Conservation (phyloP, 2,113 vertebrate genomes). For the Microcebus lehilahytsara region DNA sequence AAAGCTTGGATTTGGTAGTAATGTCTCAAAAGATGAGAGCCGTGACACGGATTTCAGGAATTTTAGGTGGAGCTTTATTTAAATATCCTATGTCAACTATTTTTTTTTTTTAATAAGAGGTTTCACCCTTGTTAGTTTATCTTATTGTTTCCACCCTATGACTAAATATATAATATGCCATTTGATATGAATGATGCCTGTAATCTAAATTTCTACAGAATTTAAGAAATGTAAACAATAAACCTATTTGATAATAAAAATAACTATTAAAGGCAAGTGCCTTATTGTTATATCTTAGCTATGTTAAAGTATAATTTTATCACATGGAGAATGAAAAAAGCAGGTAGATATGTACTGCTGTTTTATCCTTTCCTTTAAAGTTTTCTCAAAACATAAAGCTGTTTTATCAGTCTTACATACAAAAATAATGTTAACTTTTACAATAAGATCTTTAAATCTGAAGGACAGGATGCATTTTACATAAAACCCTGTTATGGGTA, state of each 20-base stretch:
- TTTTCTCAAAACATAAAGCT: not conserved
- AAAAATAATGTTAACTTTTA: constrained; percentile 28
- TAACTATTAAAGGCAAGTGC: not conserved
- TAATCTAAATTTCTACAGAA: not conserved
- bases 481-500: not conserved
- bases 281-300: not conserved
- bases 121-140: not conserved
- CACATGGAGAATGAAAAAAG: not conserved
- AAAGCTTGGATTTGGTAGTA: constrained; percentile 2
- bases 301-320: not conserved
- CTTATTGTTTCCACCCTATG: not conserved
- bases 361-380: not conserved
- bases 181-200: not conserved
- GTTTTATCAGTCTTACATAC: not conserved
- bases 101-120: not conserved
- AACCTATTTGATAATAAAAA: not conserved
- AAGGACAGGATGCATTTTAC: constrained; percentile 11
- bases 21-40: not conserved
- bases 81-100: not conserved
- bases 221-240: not conserved
- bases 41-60: not conserved
- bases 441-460: not conserved
- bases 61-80: not conserved
- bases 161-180: not conserved
- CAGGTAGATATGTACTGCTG: not conserved